Base-by-base conservation (phyloP, 2,113 vertebrate species). In the Suncus etruscus region DNA sequence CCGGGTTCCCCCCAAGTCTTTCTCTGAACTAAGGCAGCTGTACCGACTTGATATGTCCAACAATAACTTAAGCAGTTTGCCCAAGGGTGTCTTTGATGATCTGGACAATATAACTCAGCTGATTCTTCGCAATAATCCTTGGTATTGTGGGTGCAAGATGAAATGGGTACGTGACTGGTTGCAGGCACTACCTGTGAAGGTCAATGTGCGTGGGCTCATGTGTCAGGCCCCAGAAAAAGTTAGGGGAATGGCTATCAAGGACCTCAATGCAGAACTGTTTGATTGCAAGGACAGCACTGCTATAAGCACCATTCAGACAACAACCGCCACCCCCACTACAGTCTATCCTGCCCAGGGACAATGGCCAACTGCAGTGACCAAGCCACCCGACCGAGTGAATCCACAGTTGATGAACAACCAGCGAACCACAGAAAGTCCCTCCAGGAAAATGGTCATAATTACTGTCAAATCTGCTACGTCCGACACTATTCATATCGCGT, bases 151-250 rank as follows among this genome's bases (percentile, higher is more conserved):
- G 47, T 99, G 99, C 98, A 98, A 98, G 95, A 99, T 99, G 99
- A 99, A 99, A 97, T 99, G 99, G 99, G 99, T 99, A 16, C 98
- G 99, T 0, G 99, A 99, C 95, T 99, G 99, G 99, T 97, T 99
- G 83, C 98, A 99, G 20, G 98, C 98, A 0, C 88, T 99, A 90
- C 99, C 99, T 39, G 95, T 98, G 25, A 99, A 98, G 96, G 99
- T 99, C 93, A 99, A 99, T 0, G 99, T 99, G 48, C 99, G 99
- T n/a, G 99, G 99, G 58, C 98, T 99, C 90, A 99, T 99, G 99
- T 99, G 99, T 96, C 99, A 99, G 96, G 99, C 99, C 4, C 99
- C 99, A 4, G 99, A 99, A 90, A 99, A 99, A 90, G 99, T 99
- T 45, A 99, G 99, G 93, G 99, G 99, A 31, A 99, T 99, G 99